These are phyloP conservation scores for Terebella lapidaria DNA, from an alignment of 2,888 invertebrate species.

Conservation along the genomic window DNA sequence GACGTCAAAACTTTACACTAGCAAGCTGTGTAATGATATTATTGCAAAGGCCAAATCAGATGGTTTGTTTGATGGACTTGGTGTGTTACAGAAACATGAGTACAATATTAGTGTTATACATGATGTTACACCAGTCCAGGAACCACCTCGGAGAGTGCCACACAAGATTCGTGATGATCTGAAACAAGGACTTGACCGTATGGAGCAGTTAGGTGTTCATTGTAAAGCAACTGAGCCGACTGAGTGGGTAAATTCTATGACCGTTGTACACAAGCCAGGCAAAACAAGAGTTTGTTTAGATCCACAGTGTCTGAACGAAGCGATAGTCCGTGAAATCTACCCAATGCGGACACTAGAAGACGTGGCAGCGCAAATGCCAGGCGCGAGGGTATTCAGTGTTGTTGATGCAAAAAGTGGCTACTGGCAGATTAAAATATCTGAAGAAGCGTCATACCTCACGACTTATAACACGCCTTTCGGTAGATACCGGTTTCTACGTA, in stretches of 20 bases:
- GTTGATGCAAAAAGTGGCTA: neutral
- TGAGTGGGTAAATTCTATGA: neutral
- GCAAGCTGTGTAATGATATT: neutral
- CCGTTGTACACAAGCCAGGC: neutral
- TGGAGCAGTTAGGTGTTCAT: neutral
- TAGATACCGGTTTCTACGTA: neutral
- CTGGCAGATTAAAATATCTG: neutral
- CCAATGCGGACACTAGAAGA: slow-evolving; percentile 4
- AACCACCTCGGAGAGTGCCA: neutral
- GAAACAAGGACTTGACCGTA: neutral
- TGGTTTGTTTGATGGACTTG: neutral
- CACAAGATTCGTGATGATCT: neutral
- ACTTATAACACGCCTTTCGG: neutral
- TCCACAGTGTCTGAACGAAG: slow-evolving; percentile 8
- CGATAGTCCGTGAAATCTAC: slow-evolving; percentile 4
- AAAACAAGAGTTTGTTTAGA: slow-evolving; percentile 2
- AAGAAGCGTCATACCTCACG: neutral
- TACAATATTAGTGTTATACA: neutral
- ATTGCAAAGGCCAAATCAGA: neutral
- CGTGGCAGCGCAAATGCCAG: neutral
- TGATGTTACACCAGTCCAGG: neutral
- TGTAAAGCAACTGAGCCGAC: neutral
- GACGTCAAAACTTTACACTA: no score
- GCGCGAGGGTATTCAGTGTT: neutral
- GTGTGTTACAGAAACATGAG: neutral